Percentiles rank a stretch among this genome's conserved stretches.
These are phyloP conservation scores for Petroica traversi DNA, from an alignment of 2,113 vertebrate species.

Conservation along the genomic window DNA sequence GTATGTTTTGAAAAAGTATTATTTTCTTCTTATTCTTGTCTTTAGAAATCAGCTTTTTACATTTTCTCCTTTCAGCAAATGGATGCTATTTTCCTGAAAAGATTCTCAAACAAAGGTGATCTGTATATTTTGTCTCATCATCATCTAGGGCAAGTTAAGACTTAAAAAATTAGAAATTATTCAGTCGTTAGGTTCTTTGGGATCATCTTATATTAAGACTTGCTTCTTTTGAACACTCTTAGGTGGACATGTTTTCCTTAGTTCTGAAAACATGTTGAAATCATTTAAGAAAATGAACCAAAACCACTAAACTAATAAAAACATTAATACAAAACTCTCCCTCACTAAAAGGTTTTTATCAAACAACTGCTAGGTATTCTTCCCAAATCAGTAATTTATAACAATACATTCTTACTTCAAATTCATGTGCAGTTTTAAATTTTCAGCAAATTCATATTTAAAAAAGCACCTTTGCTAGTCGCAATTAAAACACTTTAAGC, in stretches of 20 bases:
- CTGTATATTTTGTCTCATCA: background rate
- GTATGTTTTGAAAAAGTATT: background rate
- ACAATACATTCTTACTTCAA: background rate
- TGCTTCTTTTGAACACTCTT: background rate
- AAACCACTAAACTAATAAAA: no score
- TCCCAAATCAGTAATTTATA: background rate
- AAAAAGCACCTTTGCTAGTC: background rate
- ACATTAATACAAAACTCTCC: accelerated
- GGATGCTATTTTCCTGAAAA: background rate
- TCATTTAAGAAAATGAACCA: background rate
- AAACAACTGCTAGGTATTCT: background rate
- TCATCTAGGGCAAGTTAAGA: background rate
- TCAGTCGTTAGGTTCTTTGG: background rate
- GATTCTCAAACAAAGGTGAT: background rate
- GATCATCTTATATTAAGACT: background rate
- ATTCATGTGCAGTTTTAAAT: background rate
- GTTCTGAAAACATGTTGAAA: background rate
- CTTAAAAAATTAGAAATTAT: background rate
- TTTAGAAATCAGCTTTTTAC: background rate
- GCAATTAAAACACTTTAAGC: background rate
- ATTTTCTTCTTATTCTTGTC: background rate
- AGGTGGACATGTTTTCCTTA: background rate
- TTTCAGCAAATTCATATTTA: background rate
- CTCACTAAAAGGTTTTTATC: background rate
- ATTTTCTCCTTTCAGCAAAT: background rate